Conservation (phyloP, 2,797 vertebrate genomes). For the Rhadinocentrus ornatus region DNA sequence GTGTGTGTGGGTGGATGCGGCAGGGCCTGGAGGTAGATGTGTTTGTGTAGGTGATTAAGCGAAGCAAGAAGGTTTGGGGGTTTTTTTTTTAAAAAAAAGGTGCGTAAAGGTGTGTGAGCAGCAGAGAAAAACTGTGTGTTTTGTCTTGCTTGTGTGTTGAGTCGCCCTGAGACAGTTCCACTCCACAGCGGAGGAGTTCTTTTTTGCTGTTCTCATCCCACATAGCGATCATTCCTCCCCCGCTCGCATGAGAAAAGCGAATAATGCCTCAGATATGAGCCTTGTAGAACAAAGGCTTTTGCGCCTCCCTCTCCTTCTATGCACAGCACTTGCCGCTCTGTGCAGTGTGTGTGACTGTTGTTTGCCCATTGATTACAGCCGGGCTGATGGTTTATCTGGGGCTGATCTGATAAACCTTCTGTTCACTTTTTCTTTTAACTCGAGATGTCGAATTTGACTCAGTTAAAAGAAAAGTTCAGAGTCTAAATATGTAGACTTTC, state of each 20-base stretch:
- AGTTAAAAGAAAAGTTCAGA: not conserved
- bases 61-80: conserved; percentile 23
- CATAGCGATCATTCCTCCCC: conserved; percentile 80
- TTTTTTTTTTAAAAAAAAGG: not conserved
- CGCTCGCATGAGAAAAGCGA: conserved; percentile 62
- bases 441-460: conserved; percentile 1
- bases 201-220: conserved; percentile 70
- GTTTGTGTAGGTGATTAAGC: conserved; percentile 54
- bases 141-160: conserved; percentile 33
- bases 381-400: conserved; percentile 50
- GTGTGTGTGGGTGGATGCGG: conserved; percentile 17
- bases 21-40: conserved; percentile 34
- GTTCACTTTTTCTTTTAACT: conserved; percentile 23
- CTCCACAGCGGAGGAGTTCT: conserved; percentile 41
- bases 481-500: conserved; percentile 1
- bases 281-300: conserved; percentile 68
- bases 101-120: conserved; percentile 33
- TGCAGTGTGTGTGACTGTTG: conserved; percentile 39
- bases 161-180: conserved; percentile 59
- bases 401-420: conserved; percentile 42
- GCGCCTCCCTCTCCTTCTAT: conserved; percentile 21
- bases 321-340: conserved; percentile 46
- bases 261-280: conserved; percentile 75
- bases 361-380: conserved; percentile 50
- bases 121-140: conserved; percentile 24